Percentiles rank a stretch among this genome's conserved stretches.
Evolutionary conservation across 2,113 vertebrate species (phyloP).

Genomic region (Gasterosteus nipponicus): DNA sequence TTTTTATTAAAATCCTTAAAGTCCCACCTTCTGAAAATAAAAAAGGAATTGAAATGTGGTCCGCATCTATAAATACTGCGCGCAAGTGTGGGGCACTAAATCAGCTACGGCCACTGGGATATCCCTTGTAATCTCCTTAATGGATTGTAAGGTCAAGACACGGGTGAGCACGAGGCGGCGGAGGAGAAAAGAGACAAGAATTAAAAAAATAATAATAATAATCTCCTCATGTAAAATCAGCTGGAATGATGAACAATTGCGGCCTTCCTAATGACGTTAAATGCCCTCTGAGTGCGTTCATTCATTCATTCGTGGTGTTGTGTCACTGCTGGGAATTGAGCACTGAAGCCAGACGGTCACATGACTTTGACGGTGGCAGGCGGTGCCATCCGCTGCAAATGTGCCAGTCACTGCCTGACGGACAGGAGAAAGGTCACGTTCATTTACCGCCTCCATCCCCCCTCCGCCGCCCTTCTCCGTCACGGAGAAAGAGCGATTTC

Average conservation of each 20-base stretch:
- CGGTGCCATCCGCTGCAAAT: conserved; percentile 73
- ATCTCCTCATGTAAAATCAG: conserved; percentile 12
- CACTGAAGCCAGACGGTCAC: conserved; percentile 62
- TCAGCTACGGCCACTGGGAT: conserved; percentile 27
- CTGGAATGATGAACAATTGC: conserved; percentile 27
- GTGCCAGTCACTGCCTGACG: neutral
- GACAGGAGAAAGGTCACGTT: neutral
- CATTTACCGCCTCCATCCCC: neutral
- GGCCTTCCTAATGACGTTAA: conserved; percentile 44
- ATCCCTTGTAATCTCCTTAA: conserved; percentile 66
- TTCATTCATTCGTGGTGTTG: conserved; percentile 45
- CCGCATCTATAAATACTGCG: neutral
- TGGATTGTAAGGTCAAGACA: conserved; percentile 52
- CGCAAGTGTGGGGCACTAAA: neutral
- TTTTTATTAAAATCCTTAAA: neutral
- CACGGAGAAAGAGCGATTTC: neutral
- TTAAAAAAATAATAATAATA: neutral
- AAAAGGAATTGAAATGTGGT: neutral
- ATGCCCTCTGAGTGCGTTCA: conserved; percentile 29
- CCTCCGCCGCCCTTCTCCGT: neutral
- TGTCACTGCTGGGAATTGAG: conserved; percentile 38
- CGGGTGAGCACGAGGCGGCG: neutral
- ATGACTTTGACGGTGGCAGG: conserved; percentile 63
- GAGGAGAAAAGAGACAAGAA: neutral
- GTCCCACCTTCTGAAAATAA: conserved; percentile 2